phyloP scores from a whole-genome alignment of 2,797 vertebrate genomes.

The Aplochiton taeniatus region DNA sequence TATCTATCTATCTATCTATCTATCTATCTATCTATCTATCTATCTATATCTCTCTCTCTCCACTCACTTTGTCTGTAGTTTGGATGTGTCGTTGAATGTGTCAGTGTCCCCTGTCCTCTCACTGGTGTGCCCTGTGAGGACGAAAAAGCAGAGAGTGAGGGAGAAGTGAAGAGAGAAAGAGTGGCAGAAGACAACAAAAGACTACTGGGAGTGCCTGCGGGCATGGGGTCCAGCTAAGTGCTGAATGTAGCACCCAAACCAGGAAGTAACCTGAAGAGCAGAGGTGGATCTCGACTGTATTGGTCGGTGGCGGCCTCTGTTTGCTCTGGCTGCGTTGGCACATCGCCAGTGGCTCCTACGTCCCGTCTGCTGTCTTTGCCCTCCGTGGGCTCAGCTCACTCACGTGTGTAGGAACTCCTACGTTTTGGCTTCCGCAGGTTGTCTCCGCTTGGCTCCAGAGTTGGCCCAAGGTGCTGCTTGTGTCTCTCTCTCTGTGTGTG shows the following conservation, averaged over 20 bases:
- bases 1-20: neutral
- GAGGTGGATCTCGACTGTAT: slow-evolving; percentile 58
- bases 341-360: slow-evolving; percentile 34
- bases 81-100: no score
- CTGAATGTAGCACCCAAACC: slow-evolving; percentile 60
- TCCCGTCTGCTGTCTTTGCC: slow-evolving; percentile 48
- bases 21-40: slow-evolving; percentile 27
- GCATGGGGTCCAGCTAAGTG: slow-evolving; percentile 40
- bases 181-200: slow-evolving; percentile 64
- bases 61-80: neutral
- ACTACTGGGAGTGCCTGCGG: slow-evolving; percentile 61
- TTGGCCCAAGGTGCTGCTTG: slow-evolving; percentile 22
- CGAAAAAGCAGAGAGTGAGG: neutral
- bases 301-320: slow-evolving; percentile 8
- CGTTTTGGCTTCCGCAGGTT: slow-evolving; percentile 35
- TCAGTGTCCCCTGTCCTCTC: no score
- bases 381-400: slow-evolving; percentile 17
- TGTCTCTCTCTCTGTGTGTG: slow-evolving; percentile 7
- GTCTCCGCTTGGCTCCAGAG: slow-evolving; percentile 2
- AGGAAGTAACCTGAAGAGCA: slow-evolving; percentile 57
- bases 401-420: slow-evolving; percentile 29
- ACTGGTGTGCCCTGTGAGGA: no score
- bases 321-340: slow-evolving; percentile 23
- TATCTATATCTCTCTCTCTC: neutral
- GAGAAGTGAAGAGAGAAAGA: slow-evolving; percentile 27